Evolutionary conservation across 2,113 vertebrate species (phyloP).

Genomic region (Tupaia tana): DNA sequence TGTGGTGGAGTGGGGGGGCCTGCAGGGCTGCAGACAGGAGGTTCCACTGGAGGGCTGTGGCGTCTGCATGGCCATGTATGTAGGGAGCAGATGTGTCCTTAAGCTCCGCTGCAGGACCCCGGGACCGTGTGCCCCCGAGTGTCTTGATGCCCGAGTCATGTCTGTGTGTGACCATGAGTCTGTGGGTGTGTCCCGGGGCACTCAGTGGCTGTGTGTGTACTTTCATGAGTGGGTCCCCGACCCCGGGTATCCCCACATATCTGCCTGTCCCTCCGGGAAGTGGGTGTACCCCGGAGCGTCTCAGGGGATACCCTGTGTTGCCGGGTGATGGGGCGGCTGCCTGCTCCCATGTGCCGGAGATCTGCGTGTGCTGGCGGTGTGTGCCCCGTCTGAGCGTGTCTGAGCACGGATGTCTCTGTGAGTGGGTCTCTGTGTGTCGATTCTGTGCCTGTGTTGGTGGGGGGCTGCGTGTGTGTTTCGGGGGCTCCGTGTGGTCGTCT

Average conservation of each 20-base stretch:
- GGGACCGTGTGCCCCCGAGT: neutral
- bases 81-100: neutral
- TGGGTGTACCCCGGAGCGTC: neutral
- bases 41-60: neutral
- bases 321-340: neutral
- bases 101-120: neutral
- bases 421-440: neutral
- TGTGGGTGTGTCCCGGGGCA: conserved; percentile 5
- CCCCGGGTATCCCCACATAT: neutral
- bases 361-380: fast-evolving
- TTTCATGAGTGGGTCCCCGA: neutral
- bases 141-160: conserved; percentile 22
- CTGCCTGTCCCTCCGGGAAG: neutral
- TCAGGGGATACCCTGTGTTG: neutral
- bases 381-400: fast-evolving
- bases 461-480: neutral
- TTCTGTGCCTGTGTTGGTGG: neutral
- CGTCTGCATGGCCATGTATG: neutral
- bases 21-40: neutral
- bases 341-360: neutral
- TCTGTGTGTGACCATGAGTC: neutral
- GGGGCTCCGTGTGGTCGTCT: neutral
- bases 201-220: neutral
- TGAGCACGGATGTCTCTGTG: neutral
- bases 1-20: neutral